Evolutionary conservation across 1,140 invertebrate genomes (phyloP), one percentile per base, ranked within the genome.

Genomic region (Magallana angulata): DNA sequence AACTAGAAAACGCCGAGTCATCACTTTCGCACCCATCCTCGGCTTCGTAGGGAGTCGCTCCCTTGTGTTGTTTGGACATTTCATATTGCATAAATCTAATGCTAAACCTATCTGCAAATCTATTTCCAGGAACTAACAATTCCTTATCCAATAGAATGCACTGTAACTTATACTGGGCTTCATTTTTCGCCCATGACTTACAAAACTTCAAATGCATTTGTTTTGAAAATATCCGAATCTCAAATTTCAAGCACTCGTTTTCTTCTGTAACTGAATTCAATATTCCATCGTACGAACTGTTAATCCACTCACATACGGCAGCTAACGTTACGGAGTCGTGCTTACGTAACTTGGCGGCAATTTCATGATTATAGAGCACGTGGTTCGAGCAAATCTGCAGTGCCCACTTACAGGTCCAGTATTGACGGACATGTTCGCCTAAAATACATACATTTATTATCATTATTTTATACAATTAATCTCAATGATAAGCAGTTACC

Each of bases 151-250:
- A 76, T 12, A 76, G 24, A 24, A 76, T 76, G 7, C 18, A 12
- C 14, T 76, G 18, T 76, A 76, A 76, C 12, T 76, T 30, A 18
- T 18, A 24, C 30, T 30, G 9, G 2, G 36, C 4, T 76, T 76
- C 8, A 30, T 76, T 76, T 9, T 76, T 24, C 24, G 5, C 8
- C 18, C 24, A 36, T 76, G 24, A 76, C 6, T 76, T 18, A 30
- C 68, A 24, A 76, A 76, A 76, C 18, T 30, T 76, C 36, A 30
- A 8, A 30, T 76, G 36, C 18, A 30, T 76, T 36, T 30, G 68
- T 76, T 76, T 76, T 24, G 68, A 76, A 36, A 76, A 76, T 76
- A 76, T 76, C 68, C 68, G 11, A 30, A 76, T 30, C 9, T 11
- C 36, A 24, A 76, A 76, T 3, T 76, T 36, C 24, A 76, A 76